Evolutionary conservation across 2,888 invertebrate genomes (phyloP).

Genomic region (Yponomeuta malinellus): DNA sequence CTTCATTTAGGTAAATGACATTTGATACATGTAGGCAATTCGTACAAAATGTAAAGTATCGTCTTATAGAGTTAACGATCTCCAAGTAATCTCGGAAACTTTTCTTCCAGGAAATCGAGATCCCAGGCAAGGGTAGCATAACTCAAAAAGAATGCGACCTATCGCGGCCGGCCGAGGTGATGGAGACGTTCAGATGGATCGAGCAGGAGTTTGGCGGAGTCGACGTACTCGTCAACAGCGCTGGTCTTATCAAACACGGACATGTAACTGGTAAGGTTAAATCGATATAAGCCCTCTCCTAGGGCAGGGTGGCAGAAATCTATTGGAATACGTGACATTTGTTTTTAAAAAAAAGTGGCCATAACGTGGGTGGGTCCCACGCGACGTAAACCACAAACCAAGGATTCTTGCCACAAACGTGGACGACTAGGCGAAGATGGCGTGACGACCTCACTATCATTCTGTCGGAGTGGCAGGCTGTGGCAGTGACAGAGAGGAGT

Average conservation of each 20-base stretch:
- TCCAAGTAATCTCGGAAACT: not conserved
- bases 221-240: conserved; percentile 48
- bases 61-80: not conserved
- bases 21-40: too few relatives aligned
- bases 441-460: too few relatives aligned
- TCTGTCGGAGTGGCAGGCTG: too few relatives aligned
- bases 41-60: too few relatives aligned
- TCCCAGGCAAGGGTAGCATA: conserved; percentile 33
- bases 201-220: conserved; percentile 36
- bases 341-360: not conserved
- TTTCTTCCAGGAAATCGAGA: not conserved
- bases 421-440: too few relatives aligned
- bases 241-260: conserved; percentile 33
- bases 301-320: too few relatives aligned
- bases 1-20: too few relatives aligned
- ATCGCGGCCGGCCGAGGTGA: conserved; percentile 29
- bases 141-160: conserved; percentile 37
- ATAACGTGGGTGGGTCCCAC: not conserved
- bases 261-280: conserved; percentile 31
- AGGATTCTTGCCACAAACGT: too few relatives aligned
- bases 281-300: too few relatives aligned
- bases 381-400: too few relatives aligned
- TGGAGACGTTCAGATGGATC: conserved; percentile 34
- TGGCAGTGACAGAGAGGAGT: too few relatives aligned
- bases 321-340: too few relatives aligned